Evolutionary conservation across 2,888 invertebrate genomes (phyloP).

Genomic region (Cephalotes varians): DNA sequence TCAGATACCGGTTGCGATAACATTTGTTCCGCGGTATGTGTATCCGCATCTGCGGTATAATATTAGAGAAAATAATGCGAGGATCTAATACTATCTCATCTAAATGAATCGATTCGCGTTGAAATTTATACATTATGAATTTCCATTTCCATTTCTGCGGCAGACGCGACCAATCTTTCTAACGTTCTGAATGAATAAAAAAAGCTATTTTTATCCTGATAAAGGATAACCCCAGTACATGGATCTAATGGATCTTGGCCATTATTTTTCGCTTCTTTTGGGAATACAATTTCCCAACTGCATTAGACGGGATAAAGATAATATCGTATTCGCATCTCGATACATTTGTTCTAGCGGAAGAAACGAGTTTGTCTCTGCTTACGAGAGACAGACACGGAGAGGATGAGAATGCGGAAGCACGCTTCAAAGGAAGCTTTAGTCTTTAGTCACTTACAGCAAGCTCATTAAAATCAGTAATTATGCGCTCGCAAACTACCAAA

Average conservation of each 20-base stretch:
- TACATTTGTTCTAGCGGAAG: constrained; percentile 9
- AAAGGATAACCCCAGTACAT: neutral
- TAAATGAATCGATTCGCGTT: neutral
- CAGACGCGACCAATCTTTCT: neutral
- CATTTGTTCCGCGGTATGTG: neutral
- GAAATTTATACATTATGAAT: neutral
- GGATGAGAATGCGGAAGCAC: constrained; percentile 9
- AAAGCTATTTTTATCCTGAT: neutral
- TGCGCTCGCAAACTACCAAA: constrained; percentile 28
- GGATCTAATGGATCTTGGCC: neutral
- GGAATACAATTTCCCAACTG: constrained; percentile 36
- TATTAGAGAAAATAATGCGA: neutral
- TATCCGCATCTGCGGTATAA: too few species aligned
- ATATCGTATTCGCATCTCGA: constrained; percentile 22
- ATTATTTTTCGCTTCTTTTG: constrained; percentile 17
- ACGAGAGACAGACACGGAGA: neutral
- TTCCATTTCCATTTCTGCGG: neutral
- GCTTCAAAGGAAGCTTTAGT: constrained; percentile 20
- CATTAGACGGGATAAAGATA: constrained; percentile 14
- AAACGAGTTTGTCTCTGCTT: neutral
- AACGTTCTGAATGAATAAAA: neutral
- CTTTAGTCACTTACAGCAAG: constrained; percentile 38
- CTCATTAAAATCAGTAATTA: constrained; percentile 52
- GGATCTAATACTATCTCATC: neutral
- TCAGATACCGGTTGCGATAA: neutral